Evolutionary conservation across 2,888 invertebrate species (phyloP), one percentile per base, ranked within the genome.

Genomic region (Cephus nigrinus): DNA sequence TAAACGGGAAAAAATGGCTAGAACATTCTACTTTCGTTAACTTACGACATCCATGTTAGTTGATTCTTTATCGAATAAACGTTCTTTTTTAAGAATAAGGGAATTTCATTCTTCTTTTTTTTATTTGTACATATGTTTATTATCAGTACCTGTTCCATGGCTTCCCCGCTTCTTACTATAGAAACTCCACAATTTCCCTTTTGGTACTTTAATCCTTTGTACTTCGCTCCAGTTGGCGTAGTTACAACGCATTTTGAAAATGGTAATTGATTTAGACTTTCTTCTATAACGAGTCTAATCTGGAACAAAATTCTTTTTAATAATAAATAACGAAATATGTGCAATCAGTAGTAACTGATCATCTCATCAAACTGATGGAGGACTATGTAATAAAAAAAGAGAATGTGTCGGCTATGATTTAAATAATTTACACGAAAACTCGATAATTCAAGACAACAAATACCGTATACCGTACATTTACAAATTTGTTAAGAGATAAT

Each of bases 131-230:
- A 68, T 74, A 32, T 68, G 12, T 69, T 74, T n/a, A n/a, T 15
- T 68, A 34, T 69, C 55, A 73, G 77, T 86, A 94, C 95, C 92
- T 96, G 96, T 91, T 98, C 98, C 98, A 98, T 98, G n/a, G 98
- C 98, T 90, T 98, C 98, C 68, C 97, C 97, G 36, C 97, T 97
- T 78, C 97, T 94, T 73, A 99, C 98, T 88, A 99, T 98, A 79
- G 98, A 98, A 11, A 99, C 99, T 3, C 99, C 99, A 92, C 99
- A 99, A 92, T 99, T 99, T 33, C 99, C 99, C 55, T 98, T 98
- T 77, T 97, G 96, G 93, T 98, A 99, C 88, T 97, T 97, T 0
- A 99, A 93, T 0, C 99, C 99, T 87, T 97, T 95, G 89, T 99
- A 99, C 69, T 95, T 93, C 12, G 96, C 96, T 75, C 97, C 97